Conservation (phyloP, 2,888 invertebrate genomes). For the Homarus gammarus region DNA sequence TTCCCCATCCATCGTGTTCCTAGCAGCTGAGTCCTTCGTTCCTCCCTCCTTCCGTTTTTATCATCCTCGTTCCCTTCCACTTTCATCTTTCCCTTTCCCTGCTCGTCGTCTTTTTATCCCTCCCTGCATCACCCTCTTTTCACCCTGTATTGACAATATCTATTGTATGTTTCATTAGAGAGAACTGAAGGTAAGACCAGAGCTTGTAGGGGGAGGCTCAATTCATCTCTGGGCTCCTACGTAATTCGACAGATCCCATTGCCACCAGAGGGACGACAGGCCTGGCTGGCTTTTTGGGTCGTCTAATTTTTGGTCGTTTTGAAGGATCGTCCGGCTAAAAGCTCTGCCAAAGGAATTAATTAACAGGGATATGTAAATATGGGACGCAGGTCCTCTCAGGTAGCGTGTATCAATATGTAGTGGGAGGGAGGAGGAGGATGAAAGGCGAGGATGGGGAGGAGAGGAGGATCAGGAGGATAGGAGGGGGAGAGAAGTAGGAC, state of each 20-base stretch:
- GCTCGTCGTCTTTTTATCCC: background rate
- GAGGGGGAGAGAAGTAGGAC: no score
- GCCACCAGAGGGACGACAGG: background rate
- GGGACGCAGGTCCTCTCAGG: background rate
- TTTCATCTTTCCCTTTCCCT: background rate
- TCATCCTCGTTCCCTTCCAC: conserved; percentile 3
- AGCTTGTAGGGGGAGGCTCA: no score
- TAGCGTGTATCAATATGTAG: no score
- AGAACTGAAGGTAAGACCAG: background rate
- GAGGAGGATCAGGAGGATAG: no score
- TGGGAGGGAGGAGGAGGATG: no score
- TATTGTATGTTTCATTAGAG: conserved; percentile 6
- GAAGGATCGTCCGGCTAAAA: background rate
- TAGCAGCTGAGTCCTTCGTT: background rate
- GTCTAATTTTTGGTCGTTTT: background rate
- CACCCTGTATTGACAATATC: background rate
- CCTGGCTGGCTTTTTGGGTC: no score
- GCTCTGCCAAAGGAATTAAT: conserved; percentile 2
- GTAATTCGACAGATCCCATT: background rate
- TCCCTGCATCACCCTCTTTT: conserved; percentile 2
- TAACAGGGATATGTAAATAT: conserved; percentile 18
- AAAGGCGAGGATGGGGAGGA: no score
- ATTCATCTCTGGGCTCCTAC: no score
- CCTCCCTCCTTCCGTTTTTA: background rate
- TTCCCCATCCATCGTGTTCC: background rate